Percentiles rank a stretch among this genome's conserved stretches.
These are phyloP conservation scores for Crepidodera aurea DNA, from an alignment of 2,888 invertebrate species.

Conservation along the genomic window DNA sequence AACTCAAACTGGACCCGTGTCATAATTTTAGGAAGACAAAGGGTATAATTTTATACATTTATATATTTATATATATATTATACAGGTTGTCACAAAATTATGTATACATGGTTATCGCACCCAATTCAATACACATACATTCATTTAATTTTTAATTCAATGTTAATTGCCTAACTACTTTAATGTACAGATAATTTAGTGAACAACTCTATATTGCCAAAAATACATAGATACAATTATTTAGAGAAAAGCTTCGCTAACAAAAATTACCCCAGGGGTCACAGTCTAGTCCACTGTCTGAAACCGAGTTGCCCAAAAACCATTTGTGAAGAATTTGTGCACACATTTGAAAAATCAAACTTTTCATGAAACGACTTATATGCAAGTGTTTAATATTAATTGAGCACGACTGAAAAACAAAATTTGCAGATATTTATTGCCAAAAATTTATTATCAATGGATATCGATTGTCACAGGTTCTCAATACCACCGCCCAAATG, in stretches of 20 bases:
- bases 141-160: no score
- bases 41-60: slow-evolving; percentile 35
- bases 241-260: slow-evolving; percentile 38
- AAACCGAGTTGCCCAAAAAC: slow-evolving; percentile 41
- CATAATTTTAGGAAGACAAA: slow-evolving; percentile 47
- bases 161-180: background rate
- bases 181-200: slow-evolving; percentile 16
- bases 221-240: slow-evolving; percentile 43
- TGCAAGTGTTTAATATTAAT: no score
- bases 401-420: no score
- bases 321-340: slow-evolving; percentile 40
- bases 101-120: background rate
- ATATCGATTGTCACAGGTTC: no score
- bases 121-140: background rate
- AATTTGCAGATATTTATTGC: no score
- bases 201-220: slow-evolving; percentile 40
- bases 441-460: no score
- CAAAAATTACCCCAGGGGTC: slow-evolving; percentile 46
- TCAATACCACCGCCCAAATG: no score
- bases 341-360: slow-evolving; percentile 37
- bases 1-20: slow-evolving; percentile 45
- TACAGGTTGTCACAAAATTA: slow-evolving; percentile 14
- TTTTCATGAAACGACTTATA: no score
- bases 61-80: slow-evolving; percentile 19
- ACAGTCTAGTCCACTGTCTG: slow-evolving; percentile 43